Evolutionary conservation across 2,797 vertebrate species (phyloP).

Genomic region (Sebastes diploproa): DNA sequence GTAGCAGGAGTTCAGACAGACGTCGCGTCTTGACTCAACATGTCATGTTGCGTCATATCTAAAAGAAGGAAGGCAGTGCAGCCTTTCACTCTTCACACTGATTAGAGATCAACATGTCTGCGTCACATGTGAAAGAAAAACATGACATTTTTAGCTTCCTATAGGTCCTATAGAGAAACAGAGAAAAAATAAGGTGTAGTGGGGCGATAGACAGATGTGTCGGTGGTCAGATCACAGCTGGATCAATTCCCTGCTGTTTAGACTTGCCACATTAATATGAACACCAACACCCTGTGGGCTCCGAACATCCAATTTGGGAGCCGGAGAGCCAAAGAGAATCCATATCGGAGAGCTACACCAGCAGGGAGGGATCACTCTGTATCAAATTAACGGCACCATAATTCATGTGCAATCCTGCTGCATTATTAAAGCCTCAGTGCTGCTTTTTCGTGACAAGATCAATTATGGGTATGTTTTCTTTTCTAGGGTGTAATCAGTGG

Average conservation of each 20-base stretch:
- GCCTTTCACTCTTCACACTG: neutral
- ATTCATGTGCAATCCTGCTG: conserved; percentile 38
- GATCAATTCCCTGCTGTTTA: conserved; percentile 17
- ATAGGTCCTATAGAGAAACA: neutral
- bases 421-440: conserved; percentile 37
- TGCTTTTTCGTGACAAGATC: conserved; percentile 36
- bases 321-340: neutral
- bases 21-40: neutral
- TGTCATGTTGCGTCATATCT: neutral
- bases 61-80: neutral
- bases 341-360: conserved; percentile 12
- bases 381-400: conserved; percentile 41
- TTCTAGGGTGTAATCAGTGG: conserved; percentile 40
- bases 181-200: neutral
- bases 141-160: neutral
- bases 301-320: conserved; percentile 23
- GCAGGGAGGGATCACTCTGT: conserved; percentile 18
- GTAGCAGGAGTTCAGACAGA: neutral
- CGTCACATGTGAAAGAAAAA: neutral
- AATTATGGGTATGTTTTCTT: conserved; percentile 43
- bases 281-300: conserved; percentile 15
- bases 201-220: neutral
- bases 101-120: neutral
- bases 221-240: conserved; percentile 23
- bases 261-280: conserved; percentile 34